Percentiles rank a stretch among this genome's conserved stretches.
phyloP scores from a whole-genome alignment of 2,113 vertebrate species.

The Thinocorus orbignyianus region DNA sequence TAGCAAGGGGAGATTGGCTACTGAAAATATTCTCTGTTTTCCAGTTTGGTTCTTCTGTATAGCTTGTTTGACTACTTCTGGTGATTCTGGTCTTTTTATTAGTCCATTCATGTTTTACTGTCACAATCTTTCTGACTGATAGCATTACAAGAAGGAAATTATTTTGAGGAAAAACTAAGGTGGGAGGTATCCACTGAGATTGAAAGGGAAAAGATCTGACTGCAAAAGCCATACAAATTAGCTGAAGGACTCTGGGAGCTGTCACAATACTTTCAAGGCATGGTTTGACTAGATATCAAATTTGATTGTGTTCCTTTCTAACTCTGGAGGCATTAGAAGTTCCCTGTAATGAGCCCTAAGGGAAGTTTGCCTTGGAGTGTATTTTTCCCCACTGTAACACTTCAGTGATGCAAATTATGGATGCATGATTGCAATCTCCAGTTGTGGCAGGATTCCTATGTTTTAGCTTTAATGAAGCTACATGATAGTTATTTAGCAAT shows the following conservation, averaged over 20 bases:
- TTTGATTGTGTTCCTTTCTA: neutral
- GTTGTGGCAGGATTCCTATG: neutral
- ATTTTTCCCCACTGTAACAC: neutral
- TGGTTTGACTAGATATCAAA: neutral
- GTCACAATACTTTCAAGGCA: neutral
- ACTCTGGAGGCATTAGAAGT: neutral
- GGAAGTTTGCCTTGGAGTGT: neutral
- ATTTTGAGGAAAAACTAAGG: neutral
- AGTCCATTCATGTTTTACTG: neutral
- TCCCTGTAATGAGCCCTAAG: neutral
- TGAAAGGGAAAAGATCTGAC: neutral
- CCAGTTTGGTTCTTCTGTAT: neutral
- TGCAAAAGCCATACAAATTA: neutral
- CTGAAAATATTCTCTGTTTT: neutral
- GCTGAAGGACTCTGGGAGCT: neutral
- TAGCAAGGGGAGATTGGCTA: neutral
- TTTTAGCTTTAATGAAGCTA: slow-evolving; percentile 37
- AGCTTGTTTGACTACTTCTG: neutral
- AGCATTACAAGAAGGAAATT: neutral
- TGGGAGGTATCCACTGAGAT: neutral
- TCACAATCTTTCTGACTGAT: neutral
- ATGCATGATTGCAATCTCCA: neutral
- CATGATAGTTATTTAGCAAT: slow-evolving; percentile 14
- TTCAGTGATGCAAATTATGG: neutral
- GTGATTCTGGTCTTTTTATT: neutral